These are phyloP conservation scores for Stigmatopora nigra DNA, from an alignment of 2,113 vertebrate species.

Conservation along the genomic window DNA sequence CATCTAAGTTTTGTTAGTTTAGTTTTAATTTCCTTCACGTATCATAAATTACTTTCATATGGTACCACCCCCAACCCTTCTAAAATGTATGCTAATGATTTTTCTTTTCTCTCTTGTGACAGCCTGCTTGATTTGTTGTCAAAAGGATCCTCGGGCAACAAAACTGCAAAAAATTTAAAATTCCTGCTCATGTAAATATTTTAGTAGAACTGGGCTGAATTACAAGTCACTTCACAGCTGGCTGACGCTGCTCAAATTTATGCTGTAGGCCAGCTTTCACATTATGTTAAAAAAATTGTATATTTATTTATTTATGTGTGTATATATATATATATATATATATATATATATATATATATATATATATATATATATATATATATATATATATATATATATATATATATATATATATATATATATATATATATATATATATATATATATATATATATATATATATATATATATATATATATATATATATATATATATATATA, in stretches of 20 bases:
- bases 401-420: no score
- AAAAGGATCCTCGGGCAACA: background rate
- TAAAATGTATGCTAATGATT: background rate
- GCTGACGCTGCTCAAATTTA: background rate
- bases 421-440: no score
- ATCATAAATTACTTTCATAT: background rate
- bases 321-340: no score
- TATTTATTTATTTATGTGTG: no score
- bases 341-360: no score
- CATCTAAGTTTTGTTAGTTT: background rate
- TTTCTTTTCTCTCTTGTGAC: background rate
- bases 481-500: no score
- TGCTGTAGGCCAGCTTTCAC: background rate
- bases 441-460: no score
- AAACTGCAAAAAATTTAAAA: background rate
- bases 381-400: no score
- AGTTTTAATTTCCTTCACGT: background rate
- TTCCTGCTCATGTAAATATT: constrained; percentile 1
- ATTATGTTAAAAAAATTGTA: background rate
- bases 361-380: no score
- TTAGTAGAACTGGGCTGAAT: background rate
- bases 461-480: no score
- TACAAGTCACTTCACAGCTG: constrained; percentile 2
- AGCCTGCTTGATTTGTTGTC: background rate
- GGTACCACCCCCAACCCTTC: background rate